phyloP scores from a whole-genome alignment of 2,888 invertebrate genomes.

The Melinopterus prodromus region DNA sequence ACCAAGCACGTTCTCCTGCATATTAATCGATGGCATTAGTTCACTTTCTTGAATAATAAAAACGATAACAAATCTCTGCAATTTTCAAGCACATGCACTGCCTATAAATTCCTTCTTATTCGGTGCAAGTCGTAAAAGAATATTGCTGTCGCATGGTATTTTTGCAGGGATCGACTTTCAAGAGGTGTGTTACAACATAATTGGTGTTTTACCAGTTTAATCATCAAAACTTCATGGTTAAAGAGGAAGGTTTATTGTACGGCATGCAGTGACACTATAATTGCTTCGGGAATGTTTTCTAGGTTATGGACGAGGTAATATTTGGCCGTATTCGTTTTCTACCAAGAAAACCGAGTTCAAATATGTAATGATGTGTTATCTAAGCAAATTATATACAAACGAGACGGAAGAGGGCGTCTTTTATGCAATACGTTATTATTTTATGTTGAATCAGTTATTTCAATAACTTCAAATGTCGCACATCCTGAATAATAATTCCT shows the following conservation, averaged over 20 bases:
- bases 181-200: background rate
- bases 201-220: background rate
- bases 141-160: background rate
- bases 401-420: no score
- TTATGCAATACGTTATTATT: no score
- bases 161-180: background rate
- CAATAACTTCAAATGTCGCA: no score
- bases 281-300: background rate
- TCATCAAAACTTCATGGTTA: background rate
- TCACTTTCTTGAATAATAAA: background rate
- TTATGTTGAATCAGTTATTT: no score
- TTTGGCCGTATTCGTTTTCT: no score
- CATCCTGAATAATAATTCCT: no score
- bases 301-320: background rate
- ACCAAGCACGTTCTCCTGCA: background rate
- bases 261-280: background rate
- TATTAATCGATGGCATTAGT: background rate
- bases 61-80: background rate
- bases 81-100: background rate
- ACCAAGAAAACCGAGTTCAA: no score
- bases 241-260: no score
- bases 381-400: no score
- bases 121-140: no score
- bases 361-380: no score
- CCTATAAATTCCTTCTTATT: background rate